phyloP scores from a whole-genome alignment of 2,797 vertebrate species.

The Notoglanidium macrostoma region DNA sequence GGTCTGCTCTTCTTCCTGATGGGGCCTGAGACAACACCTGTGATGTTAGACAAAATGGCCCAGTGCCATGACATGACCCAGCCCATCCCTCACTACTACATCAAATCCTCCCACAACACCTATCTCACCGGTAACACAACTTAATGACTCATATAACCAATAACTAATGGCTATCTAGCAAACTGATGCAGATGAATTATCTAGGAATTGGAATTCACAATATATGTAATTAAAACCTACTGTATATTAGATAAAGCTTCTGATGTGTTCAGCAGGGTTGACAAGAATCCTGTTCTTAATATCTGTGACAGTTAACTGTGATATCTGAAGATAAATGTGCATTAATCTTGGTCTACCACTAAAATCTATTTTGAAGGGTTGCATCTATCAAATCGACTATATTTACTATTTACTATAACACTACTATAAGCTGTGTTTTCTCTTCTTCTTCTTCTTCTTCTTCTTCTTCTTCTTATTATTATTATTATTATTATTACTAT shows the following conservation, averaged over 20 bases:
- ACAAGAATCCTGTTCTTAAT: neutral
- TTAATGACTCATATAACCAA: neutral
- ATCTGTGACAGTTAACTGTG: neutral
- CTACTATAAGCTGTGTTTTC: neutral
- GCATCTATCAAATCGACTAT: neutral
- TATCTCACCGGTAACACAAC: conserved; percentile 88
- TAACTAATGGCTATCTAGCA: neutral
- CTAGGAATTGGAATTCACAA: neutral
- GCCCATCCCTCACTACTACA: conserved; percentile 91
- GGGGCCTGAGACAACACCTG: conserved; percentile 88
- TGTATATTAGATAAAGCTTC: neutral
- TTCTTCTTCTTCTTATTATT: neutral
- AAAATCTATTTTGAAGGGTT: neutral
- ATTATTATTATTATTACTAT: neutral
- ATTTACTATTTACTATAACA: neutral
- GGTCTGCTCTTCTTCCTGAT: conserved; percentile 91
- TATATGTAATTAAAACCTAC: neutral
- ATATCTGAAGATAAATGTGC: too few relatives aligned
- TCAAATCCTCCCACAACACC: conserved; percentile 98
- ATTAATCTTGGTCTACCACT: too few relatives aligned
- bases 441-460: neutral
- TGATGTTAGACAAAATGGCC: conserved; percentile 83
- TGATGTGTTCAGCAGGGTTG: neutral
- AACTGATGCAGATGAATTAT: neutral
- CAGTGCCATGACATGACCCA: conserved; percentile 92